Evolutionary conservation across 2,888 invertebrate species (phyloP), one percentile per base, ranked within the genome.

Genomic region (Chalcosyrphus nemorum): DNA sequence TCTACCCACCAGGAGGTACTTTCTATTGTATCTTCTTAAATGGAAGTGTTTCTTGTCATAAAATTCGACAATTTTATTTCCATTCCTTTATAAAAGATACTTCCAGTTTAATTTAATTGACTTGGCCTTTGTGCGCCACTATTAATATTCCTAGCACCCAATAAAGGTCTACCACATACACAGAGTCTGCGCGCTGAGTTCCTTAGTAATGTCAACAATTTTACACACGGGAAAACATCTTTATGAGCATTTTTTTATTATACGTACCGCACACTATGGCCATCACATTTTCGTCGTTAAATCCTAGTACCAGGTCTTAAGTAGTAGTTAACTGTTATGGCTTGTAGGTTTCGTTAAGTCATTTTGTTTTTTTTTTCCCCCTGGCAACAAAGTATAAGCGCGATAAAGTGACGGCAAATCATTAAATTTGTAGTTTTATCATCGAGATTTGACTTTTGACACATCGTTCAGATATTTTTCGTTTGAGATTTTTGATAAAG

Each of bases 391-490:
- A 38, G 65, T 65, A 0, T 65, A 3, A 17, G 7, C 5, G 19
- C 66, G 43, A 43, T 13, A 57, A 38, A 43, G 4, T 50, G 27
- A 54, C 71, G 61, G 61, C 52, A 72, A 72, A 61, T 72, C 61
- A 19, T 52, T 61, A 72, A 41, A 61, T 52, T 7, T 15, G 6
- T 13, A 41, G 52, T 41, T 72, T 72, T 72, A 72, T 61, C 59
- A 52, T 29, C 11, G 11, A 6, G 11, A 19, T 29, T 72, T 54
- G 72, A 61, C 72, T 38, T 45, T 17, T 65, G 47, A 65, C 45
- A 65, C 63, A 38, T 38, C 13, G 21, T 35, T 50, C 32, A 4
- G 19, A 19, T 9, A 32, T 15, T 27, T 7, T 27, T 11, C 15
- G 13, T 6, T 15, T 15, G 13, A 1, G 13, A 1, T 27, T n/a